phyloP scores from a whole-genome alignment of 2,888 invertebrate species.

The Noctua comes region DNA sequence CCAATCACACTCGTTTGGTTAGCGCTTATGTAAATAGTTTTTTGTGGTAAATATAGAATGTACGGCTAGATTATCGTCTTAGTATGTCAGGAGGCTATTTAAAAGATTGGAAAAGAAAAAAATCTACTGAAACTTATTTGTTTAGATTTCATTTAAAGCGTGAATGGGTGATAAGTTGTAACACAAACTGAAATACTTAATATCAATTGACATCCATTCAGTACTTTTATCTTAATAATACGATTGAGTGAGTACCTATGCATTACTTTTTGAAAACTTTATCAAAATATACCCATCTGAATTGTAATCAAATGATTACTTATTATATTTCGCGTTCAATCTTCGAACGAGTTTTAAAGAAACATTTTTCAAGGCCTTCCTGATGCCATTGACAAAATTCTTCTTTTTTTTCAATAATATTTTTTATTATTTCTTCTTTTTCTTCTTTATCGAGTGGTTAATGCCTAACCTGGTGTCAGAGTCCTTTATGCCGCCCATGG shows the following conservation, averaged over 20 bases:
- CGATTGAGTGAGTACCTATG: neutral
- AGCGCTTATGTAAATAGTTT: constrained; percentile 13
- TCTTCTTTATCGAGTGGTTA: too few relatives aligned
- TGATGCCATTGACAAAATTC: neutral
- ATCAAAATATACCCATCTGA: constrained; percentile 10
- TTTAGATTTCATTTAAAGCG: neutral
- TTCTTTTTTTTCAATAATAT: neutral
- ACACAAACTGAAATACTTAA: neutral
- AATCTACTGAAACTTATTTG: neutral
- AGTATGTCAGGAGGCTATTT: neutral
- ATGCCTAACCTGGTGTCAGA: too few relatives aligned
- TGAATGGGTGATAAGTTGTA: neutral
- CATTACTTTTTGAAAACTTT: neutral
- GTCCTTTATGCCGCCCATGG: too few relatives aligned
- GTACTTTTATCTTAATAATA: constrained; percentile 15
- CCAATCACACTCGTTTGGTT: constrained; percentile 19
- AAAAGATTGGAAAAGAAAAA: neutral
- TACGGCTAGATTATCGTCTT: neutral
- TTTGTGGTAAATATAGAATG: neutral
- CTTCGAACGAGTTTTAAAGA: neutral
- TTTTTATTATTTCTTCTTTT: neutral
- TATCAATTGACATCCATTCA: constrained; percentile 21
- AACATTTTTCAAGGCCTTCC: neutral
- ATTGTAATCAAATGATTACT: constrained; percentile 31
- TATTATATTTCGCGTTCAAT: neutral